These are phyloP conservation scores for Nomada lathburiana DNA, from an alignment of 2,888 invertebrate species.

Conservation along the genomic window DNA sequence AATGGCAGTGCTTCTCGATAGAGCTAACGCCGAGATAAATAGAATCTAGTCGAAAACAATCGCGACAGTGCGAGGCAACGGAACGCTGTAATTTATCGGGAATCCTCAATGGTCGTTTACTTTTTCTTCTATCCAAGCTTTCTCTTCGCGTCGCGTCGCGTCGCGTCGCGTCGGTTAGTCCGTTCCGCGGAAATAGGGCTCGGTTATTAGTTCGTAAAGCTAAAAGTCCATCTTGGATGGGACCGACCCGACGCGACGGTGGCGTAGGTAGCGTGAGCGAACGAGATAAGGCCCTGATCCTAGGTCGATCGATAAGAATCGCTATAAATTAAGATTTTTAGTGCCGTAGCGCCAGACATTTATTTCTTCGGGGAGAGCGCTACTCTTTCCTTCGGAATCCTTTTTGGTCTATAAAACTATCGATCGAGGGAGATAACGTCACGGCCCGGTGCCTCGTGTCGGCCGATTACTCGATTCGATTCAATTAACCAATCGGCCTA, in stretches of 20 bases:
- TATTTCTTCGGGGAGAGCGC: conserved; percentile 34
- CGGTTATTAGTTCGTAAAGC: conserved; percentile 63
- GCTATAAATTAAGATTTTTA: conserved; percentile 68
- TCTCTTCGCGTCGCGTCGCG: conserved; percentile 4
- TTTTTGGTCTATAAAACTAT: conserved; percentile 51
- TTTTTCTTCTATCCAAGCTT: conserved; percentile 35
- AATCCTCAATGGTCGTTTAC: conserved; percentile 26
- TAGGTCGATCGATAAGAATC: conserved; percentile 62
- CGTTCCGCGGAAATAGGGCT: conserved; percentile 48
- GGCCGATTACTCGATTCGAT: conserved; percentile 38
- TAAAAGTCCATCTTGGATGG: conserved; percentile 30
- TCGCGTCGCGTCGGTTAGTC: conserved; percentile 12
- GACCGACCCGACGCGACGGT: not conserved
- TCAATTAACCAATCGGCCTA: conserved; percentile 63
- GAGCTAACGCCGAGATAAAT: conserved; percentile 56
- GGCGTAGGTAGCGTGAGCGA: conserved; percentile 47
- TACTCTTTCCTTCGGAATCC: conserved; percentile 42
- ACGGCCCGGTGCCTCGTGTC: conserved; percentile 30
- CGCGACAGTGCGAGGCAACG: conserved; percentile 56
- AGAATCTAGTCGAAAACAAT: conserved; percentile 76
- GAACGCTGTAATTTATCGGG: conserved; percentile 67
- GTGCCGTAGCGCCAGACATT: conserved; percentile 43
- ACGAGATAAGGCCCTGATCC: conserved; percentile 60
- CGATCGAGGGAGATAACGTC: conserved; percentile 57
- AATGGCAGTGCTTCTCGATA: conserved; percentile 27